Evolutionary conservation across 1,140 invertebrate species (phyloP).

Genomic region (Centruroides vittatus): DNA sequence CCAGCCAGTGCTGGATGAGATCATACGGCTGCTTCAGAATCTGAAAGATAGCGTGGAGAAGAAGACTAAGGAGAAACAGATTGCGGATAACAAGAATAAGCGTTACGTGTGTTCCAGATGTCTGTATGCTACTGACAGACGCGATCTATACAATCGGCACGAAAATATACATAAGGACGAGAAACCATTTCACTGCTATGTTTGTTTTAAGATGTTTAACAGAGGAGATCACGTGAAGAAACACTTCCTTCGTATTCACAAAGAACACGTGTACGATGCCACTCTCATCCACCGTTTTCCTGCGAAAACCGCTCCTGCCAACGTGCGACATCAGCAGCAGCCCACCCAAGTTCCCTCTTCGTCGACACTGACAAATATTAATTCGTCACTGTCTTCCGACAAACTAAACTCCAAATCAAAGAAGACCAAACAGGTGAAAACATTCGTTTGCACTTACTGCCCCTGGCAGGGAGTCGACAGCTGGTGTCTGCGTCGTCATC

Average conservation of each 20-base stretch:
- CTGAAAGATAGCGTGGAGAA: constrained; percentile 42
- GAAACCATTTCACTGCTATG: constrained; percentile 82
- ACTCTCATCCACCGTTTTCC: too few relatives aligned
- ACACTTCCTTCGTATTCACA: constrained; percentile 75
- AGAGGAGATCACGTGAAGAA: constrained; percentile 90
- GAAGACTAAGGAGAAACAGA: constrained; percentile 3
- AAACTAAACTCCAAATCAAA: background rate
- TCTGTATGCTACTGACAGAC: constrained; percentile 74
- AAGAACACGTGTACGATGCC: background rate
- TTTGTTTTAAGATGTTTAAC: constrained; percentile 66
- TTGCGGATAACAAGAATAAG: constrained; percentile 8
- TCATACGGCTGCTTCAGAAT: constrained; percentile 49
- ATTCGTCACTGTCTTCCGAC: background rate
- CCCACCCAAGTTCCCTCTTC: background rate
- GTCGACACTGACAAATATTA: background rate
- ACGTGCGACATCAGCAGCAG: too few relatives aligned
- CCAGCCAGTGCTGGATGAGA: constrained; percentile 55
- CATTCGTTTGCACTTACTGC: constrained; percentile 72
- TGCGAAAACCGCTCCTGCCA: too few relatives aligned
- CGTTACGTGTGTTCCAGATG: constrained; percentile 70
- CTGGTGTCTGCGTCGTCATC: constrained; percentile 78
- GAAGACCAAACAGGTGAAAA: constrained; percentile 25
- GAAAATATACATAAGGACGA: constrained; percentile 90
- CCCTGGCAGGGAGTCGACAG: constrained; percentile 81
- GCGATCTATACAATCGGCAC: constrained; percentile 86